Base-by-base conservation (phyloP, 2,797 vertebrate species). In the Corythornis leucogaster region DNA sequence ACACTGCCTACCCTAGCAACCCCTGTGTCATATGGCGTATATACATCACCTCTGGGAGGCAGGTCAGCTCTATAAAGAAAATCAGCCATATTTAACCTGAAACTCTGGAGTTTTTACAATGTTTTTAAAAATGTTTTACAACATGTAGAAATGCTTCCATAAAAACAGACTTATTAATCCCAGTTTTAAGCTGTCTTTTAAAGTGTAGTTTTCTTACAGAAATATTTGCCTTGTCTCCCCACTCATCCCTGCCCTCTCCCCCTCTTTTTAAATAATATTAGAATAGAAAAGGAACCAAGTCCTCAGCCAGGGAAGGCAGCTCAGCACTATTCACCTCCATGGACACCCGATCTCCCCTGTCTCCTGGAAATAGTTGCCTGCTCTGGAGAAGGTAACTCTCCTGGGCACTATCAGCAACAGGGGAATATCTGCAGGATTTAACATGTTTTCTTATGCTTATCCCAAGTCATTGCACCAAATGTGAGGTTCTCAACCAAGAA, bases 61-160 rank as follows among this genome's bases (percentile, higher is more conserved):
- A 90, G 90, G 92, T 96, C 93, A 96, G 95, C 89, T 89, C 92
- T 91, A 95, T 92, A 96, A 96, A 96, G 94, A 96, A 95, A 96
- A 94, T 95, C 95, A 96, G 94, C 91, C 86, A 96, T 92, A 94
- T 95, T 96, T 95, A 95, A 96, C 3, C 8, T 91, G 94, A 92
- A 95, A 94, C 91, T 93, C 94, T 96, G 91, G 88, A 96, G 93
- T 89, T 96, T 97, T 97, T 97, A 94, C 94, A 94, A 40, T 96
- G 93, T 96, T 97, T 97, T 96, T 58, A 92, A 82, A 96, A 96
- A 94, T 66, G 85, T 95, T 97, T 97, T 97, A 97, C 92, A 95
- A 89, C 95, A 96, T 96, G 97, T 97, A 96, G 91, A 96, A 96
- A 96, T 92, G 93, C 94, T 97, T 97, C 95, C 92, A 96, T 96